Evolutionary conservation across 2,113 vertebrate genomes (phyloP).

Genomic region (Perca flavescens): DNA sequence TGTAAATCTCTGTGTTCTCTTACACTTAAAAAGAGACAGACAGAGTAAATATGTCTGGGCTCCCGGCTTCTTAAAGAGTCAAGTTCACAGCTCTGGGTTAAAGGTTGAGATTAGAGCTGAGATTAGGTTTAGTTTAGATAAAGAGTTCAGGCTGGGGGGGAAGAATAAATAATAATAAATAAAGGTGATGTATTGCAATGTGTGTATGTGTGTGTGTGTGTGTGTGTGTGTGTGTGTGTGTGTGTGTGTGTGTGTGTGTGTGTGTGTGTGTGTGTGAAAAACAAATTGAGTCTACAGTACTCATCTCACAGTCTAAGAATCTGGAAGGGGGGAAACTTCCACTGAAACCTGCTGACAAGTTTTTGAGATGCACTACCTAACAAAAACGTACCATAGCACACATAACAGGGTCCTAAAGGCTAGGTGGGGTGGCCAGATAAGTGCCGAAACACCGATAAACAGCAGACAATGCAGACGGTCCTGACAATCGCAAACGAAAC

Average conservation of each 20-base stretch:
- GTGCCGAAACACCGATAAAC: conserved; percentile 31
- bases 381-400: conserved; percentile 10
- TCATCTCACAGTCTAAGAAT: not conserved
- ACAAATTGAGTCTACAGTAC: too few relatives aligned
- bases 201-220: too few relatives aligned
- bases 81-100: not conserved
- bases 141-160: not conserved
- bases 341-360: not conserved
- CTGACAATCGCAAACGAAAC: conserved; percentile 40
- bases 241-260: too few relatives aligned
- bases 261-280: too few relatives aligned
- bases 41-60: not conserved
- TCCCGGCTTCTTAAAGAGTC: not conserved
- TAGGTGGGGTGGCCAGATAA: conserved; percentile 34
- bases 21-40: not conserved
- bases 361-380: not conserved
- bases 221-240: too few relatives aligned
- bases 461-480: conserved; percentile 38
- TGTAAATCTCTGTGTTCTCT: conserved; percentile 14
- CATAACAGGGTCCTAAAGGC: not conserved
- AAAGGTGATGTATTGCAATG: not conserved
- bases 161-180: not conserved
- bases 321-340: not conserved
- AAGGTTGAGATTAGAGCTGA: conserved; percentile 3
- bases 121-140: not conserved